phyloP scores from a whole-genome alignment of 2,113 vertebrate species.

The Osmerus mordax region DNA sequence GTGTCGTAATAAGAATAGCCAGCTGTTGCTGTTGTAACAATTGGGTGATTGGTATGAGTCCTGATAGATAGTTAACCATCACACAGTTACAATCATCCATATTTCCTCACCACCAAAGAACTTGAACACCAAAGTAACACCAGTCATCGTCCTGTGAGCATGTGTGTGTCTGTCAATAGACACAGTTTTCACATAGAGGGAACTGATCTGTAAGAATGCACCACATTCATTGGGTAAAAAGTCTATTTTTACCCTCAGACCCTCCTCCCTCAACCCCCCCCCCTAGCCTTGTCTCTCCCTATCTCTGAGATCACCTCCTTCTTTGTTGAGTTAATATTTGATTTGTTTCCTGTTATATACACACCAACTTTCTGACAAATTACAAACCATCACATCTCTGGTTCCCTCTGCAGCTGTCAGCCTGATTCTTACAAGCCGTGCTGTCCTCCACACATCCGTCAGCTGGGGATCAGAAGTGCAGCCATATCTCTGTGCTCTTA shows the following conservation, averaged over 20 bases:
- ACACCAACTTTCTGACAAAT: slow-evolving; percentile 1
- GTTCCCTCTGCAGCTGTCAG: not conserved
- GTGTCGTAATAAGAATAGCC: too few relatives aligned
- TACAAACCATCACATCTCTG: not conserved
- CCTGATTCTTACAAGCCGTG: slow-evolving; percentile 5
- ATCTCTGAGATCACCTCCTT: slow-evolving; percentile 16
- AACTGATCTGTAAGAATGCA: too few relatives aligned
- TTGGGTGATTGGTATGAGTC: too few relatives aligned
- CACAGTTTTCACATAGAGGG: too few relatives aligned
- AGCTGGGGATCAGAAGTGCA: not conserved
- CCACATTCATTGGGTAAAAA: too few relatives aligned
- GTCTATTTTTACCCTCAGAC: not conserved
- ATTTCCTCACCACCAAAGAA: too few relatives aligned
- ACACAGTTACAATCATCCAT: too few relatives aligned
- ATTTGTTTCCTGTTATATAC: slow-evolving; percentile 54
- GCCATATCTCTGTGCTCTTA: not conserved
- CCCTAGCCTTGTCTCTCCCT: not conserved
- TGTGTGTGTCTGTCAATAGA: too few relatives aligned
- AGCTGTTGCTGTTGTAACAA: too few relatives aligned
- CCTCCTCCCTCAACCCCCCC: slow-evolving; percentile 3
- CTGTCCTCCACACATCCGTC: not conserved
- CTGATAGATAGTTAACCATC: too few relatives aligned
- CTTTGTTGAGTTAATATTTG: slow-evolving; percentile 69
- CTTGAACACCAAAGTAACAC: too few relatives aligned
- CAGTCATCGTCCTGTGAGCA: too few relatives aligned